Conservation (phyloP, 2,797 vertebrate species). For the Decapterus maruadsi region DNA sequence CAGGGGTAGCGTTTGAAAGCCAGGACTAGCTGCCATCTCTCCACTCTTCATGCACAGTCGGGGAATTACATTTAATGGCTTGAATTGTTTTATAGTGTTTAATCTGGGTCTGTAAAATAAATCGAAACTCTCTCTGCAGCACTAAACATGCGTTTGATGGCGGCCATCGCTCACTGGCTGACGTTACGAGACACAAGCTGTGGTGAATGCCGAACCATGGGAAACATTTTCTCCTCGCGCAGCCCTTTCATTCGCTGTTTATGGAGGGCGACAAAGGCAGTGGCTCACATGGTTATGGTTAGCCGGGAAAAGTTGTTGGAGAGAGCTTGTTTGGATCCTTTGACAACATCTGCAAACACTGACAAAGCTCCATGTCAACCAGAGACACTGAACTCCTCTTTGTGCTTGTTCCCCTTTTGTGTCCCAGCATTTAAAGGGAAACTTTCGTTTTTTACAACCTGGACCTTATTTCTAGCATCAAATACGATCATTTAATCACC, state of each 20-base stretch:
- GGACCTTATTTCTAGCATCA: too few relatives aligned
- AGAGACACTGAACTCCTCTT: conserved; percentile 31
- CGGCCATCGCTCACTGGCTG: conserved; percentile 48
- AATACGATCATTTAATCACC: too few relatives aligned
- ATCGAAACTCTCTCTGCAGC: conserved; percentile 42
- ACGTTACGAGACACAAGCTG: conserved; percentile 52
- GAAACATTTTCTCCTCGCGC: conserved; percentile 60
- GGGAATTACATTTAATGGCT: conserved; percentile 30
- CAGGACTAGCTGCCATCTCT: conserved; percentile 29
- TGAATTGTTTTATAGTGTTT: conserved; percentile 57
- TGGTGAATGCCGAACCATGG: conserved; percentile 60
- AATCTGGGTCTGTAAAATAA: conserved; percentile 53
- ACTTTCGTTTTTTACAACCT: too few relatives aligned
- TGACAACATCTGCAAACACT: conserved; percentile 40
- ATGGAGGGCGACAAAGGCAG: conserved; percentile 57
- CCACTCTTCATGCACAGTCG: conserved; percentile 2
- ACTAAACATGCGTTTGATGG: conserved; percentile 47
- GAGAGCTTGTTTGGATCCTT: conserved; percentile 43
- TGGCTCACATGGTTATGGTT: conserved; percentile 72
- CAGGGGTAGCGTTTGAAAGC: conserved; percentile 48
- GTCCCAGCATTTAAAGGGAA: neutral
- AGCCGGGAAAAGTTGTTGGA: conserved; percentile 43
- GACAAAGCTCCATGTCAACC: conserved; percentile 40
- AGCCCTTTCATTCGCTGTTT: conserved; percentile 58
- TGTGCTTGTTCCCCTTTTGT: conserved; percentile 14